Evolutionary conservation across 2,113 vertebrate genomes (phyloP).

Genomic region (Macroglossus sobrinus): DNA sequence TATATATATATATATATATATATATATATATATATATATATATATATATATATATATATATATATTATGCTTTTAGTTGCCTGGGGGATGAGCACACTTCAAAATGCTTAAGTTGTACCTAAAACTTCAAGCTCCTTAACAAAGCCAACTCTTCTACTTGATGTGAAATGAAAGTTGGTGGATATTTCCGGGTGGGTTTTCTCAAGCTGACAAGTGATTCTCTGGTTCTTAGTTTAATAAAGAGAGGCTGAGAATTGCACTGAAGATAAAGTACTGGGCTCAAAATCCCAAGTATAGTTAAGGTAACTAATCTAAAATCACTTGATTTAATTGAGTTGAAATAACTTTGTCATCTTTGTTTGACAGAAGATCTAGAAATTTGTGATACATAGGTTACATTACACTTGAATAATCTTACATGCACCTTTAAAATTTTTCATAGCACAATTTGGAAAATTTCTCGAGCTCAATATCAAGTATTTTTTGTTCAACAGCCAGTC

Average conservation of each 20-base stretch:
- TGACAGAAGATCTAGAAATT: background rate
- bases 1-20: no score
- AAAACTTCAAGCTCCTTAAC: slow-evolving; percentile 1
- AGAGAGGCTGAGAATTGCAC: background rate
- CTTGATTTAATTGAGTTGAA: background rate
- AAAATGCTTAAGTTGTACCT: background rate
- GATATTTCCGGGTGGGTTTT: background rate
- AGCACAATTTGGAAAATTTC: background rate
- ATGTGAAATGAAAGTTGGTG: background rate
- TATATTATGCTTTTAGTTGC: slow-evolving; percentile 37
- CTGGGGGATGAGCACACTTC: background rate
- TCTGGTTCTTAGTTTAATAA: background rate
- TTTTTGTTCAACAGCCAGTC: background rate
- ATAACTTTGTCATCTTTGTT: background rate
- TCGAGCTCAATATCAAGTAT: background rate
- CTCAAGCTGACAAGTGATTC: background rate
- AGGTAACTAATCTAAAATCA: background rate
- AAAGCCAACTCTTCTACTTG: background rate
- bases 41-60: no score
- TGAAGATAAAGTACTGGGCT: background rate
- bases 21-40: no score
- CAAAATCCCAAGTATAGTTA: background rate
- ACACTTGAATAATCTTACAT: background rate
- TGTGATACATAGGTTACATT: background rate
- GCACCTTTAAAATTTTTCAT: background rate